Evolutionary conservation across 2,797 vertebrate species (phyloP), one percentile per base, ranked within the genome.

Genomic region (Myotis planiceps): DNA sequence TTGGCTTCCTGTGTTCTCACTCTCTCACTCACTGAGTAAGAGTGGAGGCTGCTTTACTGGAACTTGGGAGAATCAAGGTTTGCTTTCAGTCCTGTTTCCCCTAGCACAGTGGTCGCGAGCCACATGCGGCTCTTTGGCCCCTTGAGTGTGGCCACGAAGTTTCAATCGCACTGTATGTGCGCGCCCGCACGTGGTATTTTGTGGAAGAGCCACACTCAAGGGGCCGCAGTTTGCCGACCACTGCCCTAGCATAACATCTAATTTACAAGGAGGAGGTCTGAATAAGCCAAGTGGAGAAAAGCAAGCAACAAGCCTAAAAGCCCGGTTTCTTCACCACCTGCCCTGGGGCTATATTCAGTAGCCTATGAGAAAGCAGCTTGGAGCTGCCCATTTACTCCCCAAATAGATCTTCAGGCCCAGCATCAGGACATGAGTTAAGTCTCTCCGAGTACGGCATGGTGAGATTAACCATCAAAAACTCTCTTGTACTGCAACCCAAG

Each of bases 21-120:
- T 96, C 78, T 95, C 83, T 94, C 86, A 86, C 79, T 95, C 97
- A 94, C 96, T 96, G 96, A 98, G 94, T 97, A 95, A 96, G 82
- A 90, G 23, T 10, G 34, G 47, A 92, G 81, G n/a, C 47, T 68
- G 9, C 60, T 81, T 94, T 94, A 80, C 96, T 86, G 93, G 93
- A 94, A 96, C 66, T 83, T 55, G 72, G 81, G 53, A 92, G 93
- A 95, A 96, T 58, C 53, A 68, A 51, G 47, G 39, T 72, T 93
- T 51, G 5, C 76, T 95, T 93, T 96, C 34, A 79, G 76, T 80
- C 94, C 42, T 78, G 12, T 88, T 51, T 96, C 58, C 42, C 75
- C 76, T 27, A 72, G 27, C 75, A 14, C 42, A 42, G 42, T 42
- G 42, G 42, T 42, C 9, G 9, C 42, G 42, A 42, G 42, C 42